These are phyloP conservation scores for Scopus umbretta DNA, from an alignment of 2,113 vertebrate genomes.

Conservation along the genomic window DNA sequence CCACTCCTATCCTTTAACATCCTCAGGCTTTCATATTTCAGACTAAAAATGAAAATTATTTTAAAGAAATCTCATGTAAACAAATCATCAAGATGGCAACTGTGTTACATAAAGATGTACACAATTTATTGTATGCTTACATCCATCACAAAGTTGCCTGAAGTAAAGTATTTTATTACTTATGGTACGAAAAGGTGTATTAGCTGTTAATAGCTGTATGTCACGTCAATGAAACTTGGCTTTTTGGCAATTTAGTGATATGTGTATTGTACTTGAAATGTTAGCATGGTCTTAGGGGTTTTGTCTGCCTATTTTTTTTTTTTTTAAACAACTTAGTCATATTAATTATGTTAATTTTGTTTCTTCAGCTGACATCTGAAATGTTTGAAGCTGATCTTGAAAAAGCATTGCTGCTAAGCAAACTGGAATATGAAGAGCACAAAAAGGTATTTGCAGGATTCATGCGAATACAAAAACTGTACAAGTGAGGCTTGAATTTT, in stretches of 20 bases:
- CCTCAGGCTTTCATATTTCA: not conserved
- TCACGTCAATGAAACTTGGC: not conserved
- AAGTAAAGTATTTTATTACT: not conserved
- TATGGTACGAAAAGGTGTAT: not conserved
- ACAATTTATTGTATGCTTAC: not conserved
- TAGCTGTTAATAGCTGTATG: not conserved
- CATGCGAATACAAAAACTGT: not conserved
- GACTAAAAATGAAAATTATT: not conserved
- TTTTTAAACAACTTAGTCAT: not conserved
- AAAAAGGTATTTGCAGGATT: constrained; percentile 78
- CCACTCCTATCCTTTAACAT: not conserved
- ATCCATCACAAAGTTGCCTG: not conserved
- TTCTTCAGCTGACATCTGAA: constrained; percentile 85
- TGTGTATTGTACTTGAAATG: not conserved
- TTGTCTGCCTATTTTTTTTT: not conserved
- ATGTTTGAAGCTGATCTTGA: constrained; percentile 95
- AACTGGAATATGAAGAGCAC: constrained; percentile 88
- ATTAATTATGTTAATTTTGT: not conserved
- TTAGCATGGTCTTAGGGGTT: not conserved
- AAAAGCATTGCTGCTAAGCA: constrained; percentile 92
- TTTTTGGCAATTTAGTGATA: not conserved
- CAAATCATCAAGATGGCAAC: not conserved
- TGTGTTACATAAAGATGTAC: not conserved
- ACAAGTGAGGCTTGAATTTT: not conserved
- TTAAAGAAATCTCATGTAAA: not conserved